phyloP scores from a whole-genome alignment of 2,797 vertebrate genomes.

The Euthynnus affinis region DNA sequence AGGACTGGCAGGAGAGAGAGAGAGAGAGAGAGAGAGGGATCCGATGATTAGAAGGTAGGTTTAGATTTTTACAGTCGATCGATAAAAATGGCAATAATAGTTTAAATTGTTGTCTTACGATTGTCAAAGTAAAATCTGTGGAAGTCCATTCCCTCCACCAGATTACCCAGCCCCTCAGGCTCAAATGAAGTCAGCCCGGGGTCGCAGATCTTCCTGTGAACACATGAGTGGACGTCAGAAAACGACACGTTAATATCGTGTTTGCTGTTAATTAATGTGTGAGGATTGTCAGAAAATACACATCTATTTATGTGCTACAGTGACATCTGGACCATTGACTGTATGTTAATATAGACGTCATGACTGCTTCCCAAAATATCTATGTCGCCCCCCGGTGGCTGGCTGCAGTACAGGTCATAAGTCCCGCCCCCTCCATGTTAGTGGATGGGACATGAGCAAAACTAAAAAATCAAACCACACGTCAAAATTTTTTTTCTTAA shows the following conservation, averaged over 20 bases:
- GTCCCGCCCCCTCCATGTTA: no score
- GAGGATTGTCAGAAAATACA: no score
- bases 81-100: background rate
- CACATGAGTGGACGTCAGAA: background rate
- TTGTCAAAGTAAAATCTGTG: constrained; percentile 99
- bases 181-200: constrained; percentile 97
- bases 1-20: constrained; percentile 86
- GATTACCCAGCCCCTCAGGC: constrained; percentile 95
- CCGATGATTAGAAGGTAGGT: background rate
- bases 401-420: no score
- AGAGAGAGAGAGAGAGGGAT: no score
- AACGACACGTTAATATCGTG: background rate
- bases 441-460: rapidly evolving
- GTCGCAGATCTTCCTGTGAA: constrained; percentile 93
- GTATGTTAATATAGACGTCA: no score
- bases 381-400: no score
- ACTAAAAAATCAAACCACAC: no score
- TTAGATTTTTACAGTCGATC: background rate
- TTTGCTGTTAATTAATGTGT: background rate
- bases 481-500: no score
- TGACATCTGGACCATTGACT: no score
- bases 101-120: constrained; percentile 82
- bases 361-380: no score
- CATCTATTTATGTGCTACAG: no score
- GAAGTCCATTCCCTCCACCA: constrained; percentile 99